A percentile compares a stretch with the other conserved stretches of the same genome.
Conservation (phyloP, 2,888 invertebrate species). For the Lithophane leautieri region DNA sequence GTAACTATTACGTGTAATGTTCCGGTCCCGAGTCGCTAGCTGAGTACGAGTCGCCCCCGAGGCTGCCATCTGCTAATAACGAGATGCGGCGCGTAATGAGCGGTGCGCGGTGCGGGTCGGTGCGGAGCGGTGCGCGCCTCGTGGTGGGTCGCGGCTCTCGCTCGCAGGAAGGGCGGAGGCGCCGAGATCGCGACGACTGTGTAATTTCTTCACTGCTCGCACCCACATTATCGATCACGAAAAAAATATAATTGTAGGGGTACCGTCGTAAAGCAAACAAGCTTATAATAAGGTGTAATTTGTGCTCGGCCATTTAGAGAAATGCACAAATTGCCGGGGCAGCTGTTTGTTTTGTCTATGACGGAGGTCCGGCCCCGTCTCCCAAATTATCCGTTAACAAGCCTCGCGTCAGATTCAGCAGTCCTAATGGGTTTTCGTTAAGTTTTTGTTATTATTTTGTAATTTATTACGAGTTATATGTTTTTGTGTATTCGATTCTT, state of each 20-base stretch:
- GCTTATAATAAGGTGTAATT: constrained; percentile 91
- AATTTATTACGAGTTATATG: constrained; percentile 88
- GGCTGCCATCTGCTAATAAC: constrained; percentile 74
- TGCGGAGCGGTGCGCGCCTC: constrained; percentile 58
- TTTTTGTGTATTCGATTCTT: constrained; percentile 83
- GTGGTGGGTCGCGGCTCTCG: constrained; percentile 65
- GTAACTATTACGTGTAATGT: constrained; percentile 35
- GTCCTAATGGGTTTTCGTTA: constrained; percentile 90
- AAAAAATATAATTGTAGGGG: constrained; percentile 90
- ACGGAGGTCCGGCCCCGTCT: constrained; percentile 86
- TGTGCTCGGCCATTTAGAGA: constrained; percentile 90
- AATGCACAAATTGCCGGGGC: constrained; percentile 89
- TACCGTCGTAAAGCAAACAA: constrained; percentile 90
- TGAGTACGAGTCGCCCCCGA: constrained; percentile 36
- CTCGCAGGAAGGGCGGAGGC: constrained; percentile 83
- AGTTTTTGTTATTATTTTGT: constrained; percentile 87
- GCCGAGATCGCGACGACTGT: constrained; percentile 84
- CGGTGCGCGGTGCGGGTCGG: constrained; percentile 41
- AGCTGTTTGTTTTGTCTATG: constrained; percentile 91
- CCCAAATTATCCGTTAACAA: constrained; percentile 90
- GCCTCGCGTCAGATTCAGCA: constrained; percentile 90
- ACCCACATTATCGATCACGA: constrained; percentile 88
- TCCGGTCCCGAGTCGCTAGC: constrained; percentile 30
- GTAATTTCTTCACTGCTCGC: constrained; percentile 89
- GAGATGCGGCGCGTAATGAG: constrained; percentile 75